phyloP scores from a whole-genome alignment of 2,113 vertebrate genomes.

The Oncorhynchus gorbuscha region DNA sequence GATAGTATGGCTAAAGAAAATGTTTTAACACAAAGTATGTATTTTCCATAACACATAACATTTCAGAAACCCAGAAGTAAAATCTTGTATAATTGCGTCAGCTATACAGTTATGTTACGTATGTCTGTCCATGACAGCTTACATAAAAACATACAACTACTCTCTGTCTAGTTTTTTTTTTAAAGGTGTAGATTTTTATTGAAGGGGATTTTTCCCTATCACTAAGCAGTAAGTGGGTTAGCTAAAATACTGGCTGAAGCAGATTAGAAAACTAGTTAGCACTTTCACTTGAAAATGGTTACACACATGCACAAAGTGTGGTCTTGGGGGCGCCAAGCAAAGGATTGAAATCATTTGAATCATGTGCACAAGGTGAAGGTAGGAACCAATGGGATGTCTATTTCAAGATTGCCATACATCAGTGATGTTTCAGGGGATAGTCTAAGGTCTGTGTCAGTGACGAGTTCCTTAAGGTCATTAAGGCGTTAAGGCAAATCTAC shows the following conservation, averaged over 20 bases:
- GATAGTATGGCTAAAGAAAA: background rate
- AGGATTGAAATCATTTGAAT: slow-evolving; percentile 36
- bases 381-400: slow-evolving; percentile 39
- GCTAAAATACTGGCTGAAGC: slow-evolving; percentile 8
- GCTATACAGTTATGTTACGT: too few relatives aligned
- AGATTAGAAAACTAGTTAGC: slow-evolving; percentile 33
- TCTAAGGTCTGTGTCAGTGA: slow-evolving; percentile 19
- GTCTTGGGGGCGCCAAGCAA: slow-evolving; percentile 32
- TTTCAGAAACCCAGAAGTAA: too few relatives aligned
- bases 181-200: background rate
- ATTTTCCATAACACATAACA: background rate
- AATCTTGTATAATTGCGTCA: too few relatives aligned
- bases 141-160: background rate
- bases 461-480: slow-evolving; percentile 16
- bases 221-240: background rate
- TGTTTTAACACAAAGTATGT: background rate
- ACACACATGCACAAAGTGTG: background rate
- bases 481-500: slow-evolving; percentile 26
- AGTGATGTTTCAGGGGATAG: slow-evolving; percentile 17
- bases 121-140: background rate
- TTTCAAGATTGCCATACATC: slow-evolving; percentile 57
- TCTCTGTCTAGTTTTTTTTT: background rate
- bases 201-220: background rate
- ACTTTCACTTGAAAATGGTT: slow-evolving; percentile 45
- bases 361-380: slow-evolving; percentile 42